phyloP scores from a whole-genome alignment of 2,888 invertebrate genomes.

The Zeuzera pyrina region DNA sequence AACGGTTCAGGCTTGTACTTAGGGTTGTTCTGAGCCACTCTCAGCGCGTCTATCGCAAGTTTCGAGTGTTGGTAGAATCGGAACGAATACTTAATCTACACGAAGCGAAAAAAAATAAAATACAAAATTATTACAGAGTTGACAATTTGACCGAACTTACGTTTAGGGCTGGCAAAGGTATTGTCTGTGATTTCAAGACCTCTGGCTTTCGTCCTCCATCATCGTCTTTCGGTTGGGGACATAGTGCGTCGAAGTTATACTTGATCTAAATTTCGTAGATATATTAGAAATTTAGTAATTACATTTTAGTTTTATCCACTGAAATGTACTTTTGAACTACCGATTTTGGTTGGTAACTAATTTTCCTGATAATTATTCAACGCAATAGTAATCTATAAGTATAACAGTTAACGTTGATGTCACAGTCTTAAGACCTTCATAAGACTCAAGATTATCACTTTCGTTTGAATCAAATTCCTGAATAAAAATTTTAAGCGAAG shows the following conservation, averaged over 20 bases:
- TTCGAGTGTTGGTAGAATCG: slow-evolving; percentile 75
- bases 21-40: slow-evolving; percentile 72
- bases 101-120: slow-evolving; percentile 33
- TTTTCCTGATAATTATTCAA: too few relatives aligned
- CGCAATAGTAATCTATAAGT: too few relatives aligned
- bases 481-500: too few relatives aligned
- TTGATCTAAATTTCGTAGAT: slow-evolving; percentile 74
- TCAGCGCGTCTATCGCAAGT: slow-evolving; percentile 70
- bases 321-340: too few relatives aligned
- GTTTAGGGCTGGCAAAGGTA: slow-evolving; percentile 83
- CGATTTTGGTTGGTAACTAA: too few relatives aligned
- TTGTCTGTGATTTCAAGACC: slow-evolving; percentile 70
- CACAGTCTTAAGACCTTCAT: too few relatives aligned
- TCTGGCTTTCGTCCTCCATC: slow-evolving; percentile 72
- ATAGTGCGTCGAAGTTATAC: slow-evolving; percentile 82
- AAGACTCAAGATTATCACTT: too few relatives aligned
- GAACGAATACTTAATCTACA: slow-evolving; percentile 80
- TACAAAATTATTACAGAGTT: slow-evolving; percentile 13
- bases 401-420: too few relatives aligned
- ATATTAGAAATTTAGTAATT: too few relatives aligned
- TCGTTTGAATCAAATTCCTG: too few relatives aligned
- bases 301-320: too few relatives aligned
- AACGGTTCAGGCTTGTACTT: slow-evolving; percentile 76
- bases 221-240: slow-evolving; percentile 68
- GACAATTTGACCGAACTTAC: slow-evolving; percentile 64